phyloP scores from a whole-genome alignment of 2,113 vertebrate genomes.

The Pandion haliaetus region DNA sequence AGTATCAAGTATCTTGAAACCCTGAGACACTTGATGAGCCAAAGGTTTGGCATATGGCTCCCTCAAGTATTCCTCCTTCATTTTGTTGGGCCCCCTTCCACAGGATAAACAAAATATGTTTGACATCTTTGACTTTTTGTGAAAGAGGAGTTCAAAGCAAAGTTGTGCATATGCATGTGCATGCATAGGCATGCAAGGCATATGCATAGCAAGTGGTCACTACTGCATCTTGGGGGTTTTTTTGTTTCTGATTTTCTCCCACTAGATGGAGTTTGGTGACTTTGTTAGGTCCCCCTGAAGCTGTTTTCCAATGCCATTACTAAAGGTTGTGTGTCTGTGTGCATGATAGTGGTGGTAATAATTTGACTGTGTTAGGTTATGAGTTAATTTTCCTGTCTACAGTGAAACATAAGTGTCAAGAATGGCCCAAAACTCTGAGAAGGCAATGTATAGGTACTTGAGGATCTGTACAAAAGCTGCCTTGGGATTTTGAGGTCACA shows the following conservation, averaged over 20 bases:
- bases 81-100: not conserved
- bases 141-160: not conserved
- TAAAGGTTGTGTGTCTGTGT: not conserved
- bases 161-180: not conserved
- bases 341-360: not conserved
- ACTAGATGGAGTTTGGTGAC: conserved; percentile 33
- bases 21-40: not conserved
- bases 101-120: not conserved
- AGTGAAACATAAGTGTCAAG: not conserved
- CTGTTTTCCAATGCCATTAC: not conserved
- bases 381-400: not conserved
- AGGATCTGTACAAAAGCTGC: not conserved
- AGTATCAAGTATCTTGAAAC: not conserved
- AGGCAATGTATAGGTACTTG: not conserved
- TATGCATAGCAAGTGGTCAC: not conserved
- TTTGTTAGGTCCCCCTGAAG: not conserved
- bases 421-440: not conserved
- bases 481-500: not conserved
- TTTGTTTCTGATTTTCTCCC: conserved; percentile 10
- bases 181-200: fast-evolving
- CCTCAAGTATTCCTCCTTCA: not conserved
- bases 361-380: not conserved
- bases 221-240: not conserved
- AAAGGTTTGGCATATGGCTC: not conserved
- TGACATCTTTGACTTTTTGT: not conserved